Base-by-base conservation (phyloP, 2,888 invertebrate genomes). In the Prenolepis imparis region DNA sequence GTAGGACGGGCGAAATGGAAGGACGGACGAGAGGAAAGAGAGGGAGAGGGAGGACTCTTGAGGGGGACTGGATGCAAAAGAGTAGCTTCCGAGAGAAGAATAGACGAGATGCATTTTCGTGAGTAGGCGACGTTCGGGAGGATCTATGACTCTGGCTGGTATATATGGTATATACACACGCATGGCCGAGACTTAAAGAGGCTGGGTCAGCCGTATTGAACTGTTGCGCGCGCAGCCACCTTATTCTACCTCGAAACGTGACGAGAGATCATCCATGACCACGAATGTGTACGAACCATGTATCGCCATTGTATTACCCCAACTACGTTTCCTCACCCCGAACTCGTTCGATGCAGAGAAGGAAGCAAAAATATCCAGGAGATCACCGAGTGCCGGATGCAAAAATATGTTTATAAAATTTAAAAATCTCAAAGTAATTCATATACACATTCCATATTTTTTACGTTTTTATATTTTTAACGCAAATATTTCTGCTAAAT, bases 31-130 rank as follows among this genome's bases (percentile, higher is more conserved):
- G n/a, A 2, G 4, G 39, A 12, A 39, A 24, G 57, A 32, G 11
- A 11, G 44, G 39, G n/a, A n/a, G n/a, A n/a, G n/a, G n/a, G n/a
- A n/a, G n/a, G n/a, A n/a, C n/a, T n/a, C n/a, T n/a, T n/a, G n/a
- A 68, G 52, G 61, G n/a, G 24, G 39, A 18, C 28, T 59, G 41
- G 70, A 36, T 52, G 83, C 77, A 72, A 70, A 82, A 81, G 80
- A 85, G 41, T 28, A 85, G 84, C 85, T 86, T 86, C 66, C 66
- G 6, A 24, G 63, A 74, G 64, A 87, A 88, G 87, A 86, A 84
- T 88, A 90, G 92, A 91, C 87, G 90, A 90, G 92, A 92, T 93
- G 93, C 93, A 93, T 92, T 92, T 91, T 89, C 88, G 84, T 84
- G 88, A 84, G 81, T 61, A 63, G 84, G 32, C 80, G 84, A 67